Conservation (phyloP, 2,797 vertebrate genomes). For the Rousettus madagascariensis region DNA sequence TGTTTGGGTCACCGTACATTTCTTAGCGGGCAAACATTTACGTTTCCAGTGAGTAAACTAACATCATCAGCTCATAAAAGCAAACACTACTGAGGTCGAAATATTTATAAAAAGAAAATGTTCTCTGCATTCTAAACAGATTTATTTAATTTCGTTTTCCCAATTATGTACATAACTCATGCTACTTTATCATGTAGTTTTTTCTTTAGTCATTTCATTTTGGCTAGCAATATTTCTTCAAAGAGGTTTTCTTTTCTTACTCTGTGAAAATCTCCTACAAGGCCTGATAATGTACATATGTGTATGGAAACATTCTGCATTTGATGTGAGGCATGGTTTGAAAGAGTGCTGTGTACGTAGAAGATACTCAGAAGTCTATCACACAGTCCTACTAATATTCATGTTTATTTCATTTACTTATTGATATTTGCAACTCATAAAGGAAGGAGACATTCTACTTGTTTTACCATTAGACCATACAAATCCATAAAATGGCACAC, state of each 20-base stretch:
- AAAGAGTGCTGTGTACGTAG: neutral
- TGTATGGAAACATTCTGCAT: neutral
- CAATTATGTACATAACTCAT: neutral
- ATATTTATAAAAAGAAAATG: conserved; percentile 16
- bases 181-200: neutral
- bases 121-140: conserved; percentile 8
- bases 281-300: neutral
- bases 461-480: neutral
- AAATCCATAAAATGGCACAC: neutral
- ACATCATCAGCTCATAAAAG: conserved; percentile 9
- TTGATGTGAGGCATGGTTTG: neutral
- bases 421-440: neutral
- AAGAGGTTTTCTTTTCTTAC: neutral
- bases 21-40: conserved; percentile 5
- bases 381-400: neutral
- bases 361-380: neutral
- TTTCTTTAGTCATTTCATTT: conserved; percentile 9
- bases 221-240: neutral
- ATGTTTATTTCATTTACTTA: neutral
- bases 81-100: neutral
- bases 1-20: neutral
- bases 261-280: conserved; percentile 15
- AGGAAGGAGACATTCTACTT: neutral
- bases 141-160: neutral
- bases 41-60: neutral